Conservation (phyloP, 1,140 invertebrate genomes). For the Neelides sp. region DNA sequence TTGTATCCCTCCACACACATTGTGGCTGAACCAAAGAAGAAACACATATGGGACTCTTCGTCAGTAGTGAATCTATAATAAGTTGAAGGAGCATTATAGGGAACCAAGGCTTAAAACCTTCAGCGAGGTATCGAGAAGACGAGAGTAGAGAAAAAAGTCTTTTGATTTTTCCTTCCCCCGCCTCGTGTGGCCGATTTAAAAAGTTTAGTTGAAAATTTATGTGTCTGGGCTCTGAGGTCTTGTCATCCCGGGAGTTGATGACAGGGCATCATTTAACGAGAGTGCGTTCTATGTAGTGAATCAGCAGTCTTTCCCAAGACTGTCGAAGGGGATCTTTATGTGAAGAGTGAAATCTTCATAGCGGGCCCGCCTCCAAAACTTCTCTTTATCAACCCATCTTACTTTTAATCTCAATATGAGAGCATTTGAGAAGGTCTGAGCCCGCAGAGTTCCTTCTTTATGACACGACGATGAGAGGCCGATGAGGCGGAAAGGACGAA, state of each 20-base stretch:
- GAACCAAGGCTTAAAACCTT: neutral
- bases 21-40: too few relatives aligned
- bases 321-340: too few relatives aligned
- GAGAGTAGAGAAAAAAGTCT: neutral
- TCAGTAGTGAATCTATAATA: too few relatives aligned
- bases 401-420: neutral
- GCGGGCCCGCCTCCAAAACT: neutral
- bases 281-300: slow-evolving; percentile 3
- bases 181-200: too few relatives aligned
- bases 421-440: neutral
- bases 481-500: neutral
- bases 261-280: slow-evolving; percentile 12
- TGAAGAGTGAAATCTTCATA: neutral
- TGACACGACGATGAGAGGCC: neutral
- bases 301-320: too few relatives aligned
- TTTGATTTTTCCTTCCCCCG: too few relatives aligned
- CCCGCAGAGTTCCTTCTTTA: neutral
- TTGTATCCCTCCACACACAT: too few relatives aligned
- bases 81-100: too few relatives aligned
- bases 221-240: too few relatives aligned
- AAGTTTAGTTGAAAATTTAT: too few relatives aligned
- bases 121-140: neutral
- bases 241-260: slow-evolving; percentile 3
- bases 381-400: neutral
- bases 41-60: too few relatives aligned